Percentiles rank a stretch among this genome's conserved stretches.
These are phyloP conservation scores for Tetrax tetrax DNA, from an alignment of 2,113 vertebrate genomes.

Conservation along the genomic window DNA sequence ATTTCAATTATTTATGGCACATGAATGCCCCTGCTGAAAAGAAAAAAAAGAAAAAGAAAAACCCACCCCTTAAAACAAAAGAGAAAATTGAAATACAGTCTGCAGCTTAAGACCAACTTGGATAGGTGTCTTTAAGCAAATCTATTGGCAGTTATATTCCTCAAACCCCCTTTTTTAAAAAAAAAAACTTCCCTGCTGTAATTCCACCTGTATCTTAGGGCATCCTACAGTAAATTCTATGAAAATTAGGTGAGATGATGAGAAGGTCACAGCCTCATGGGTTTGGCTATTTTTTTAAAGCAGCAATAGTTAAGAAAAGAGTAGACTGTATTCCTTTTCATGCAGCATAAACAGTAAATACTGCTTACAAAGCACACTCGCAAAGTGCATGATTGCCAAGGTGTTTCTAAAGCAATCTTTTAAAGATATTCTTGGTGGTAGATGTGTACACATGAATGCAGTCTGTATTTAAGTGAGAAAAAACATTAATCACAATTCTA, in stretches of 20 bases:
- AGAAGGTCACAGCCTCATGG: neutral
- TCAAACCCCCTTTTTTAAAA: neutral
- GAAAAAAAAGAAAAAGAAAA: no score
- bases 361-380: neutral
- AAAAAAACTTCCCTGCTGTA: neutral
- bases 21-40: neutral
- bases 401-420: neutral
- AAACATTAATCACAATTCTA: neutral
- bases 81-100: neutral
- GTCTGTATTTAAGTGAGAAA: neutral
- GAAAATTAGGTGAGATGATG: neutral
- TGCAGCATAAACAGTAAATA: neutral
- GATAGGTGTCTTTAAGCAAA: neutral
- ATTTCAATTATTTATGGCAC: neutral
- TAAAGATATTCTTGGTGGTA: neutral
- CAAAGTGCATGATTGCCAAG: neutral
- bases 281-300: neutral
- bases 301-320: neutral
- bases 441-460: neutral
- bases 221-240: neutral
- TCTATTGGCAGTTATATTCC: neutral
- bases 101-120: neutral
- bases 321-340: neutral
- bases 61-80: neutral
- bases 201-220: neutral